Evolutionary conservation across 2,113 vertebrate genomes (phyloP), one percentile per base, ranked within the genome.

Genomic region (Rhea pennata): DNA sequence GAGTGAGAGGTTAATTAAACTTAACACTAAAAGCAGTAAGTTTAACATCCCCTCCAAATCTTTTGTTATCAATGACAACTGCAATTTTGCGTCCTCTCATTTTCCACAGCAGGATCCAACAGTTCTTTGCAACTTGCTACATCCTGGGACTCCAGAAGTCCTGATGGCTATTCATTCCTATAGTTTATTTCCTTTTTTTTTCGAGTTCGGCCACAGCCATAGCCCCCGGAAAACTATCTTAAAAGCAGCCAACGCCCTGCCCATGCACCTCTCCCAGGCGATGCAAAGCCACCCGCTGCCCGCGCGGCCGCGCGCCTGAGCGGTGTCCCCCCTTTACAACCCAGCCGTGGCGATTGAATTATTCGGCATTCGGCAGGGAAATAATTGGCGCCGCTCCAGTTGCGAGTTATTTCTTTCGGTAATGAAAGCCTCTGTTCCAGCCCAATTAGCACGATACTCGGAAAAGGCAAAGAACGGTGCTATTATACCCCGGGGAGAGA

Each of bases 401-500:
- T 69, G 70, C 7, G 3, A 82, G 83, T 27, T 95, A 15, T 76
- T 92, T 86, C 92, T 92, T 73, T 95, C 17, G 16, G 69, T 90
- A 83, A 93, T 40, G 36, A 95, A 93, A 88, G 39, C 46, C 54
- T 93, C 80, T 89, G 51, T 92, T 95, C 90, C 88, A 87, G 88
- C 92, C 93, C 93, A 95, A 91, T 96, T 95, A 96, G 53, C 84
- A 78, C 5, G 23, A 88, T 83, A 77, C 27, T 86, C 90, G 23
- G 9, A 62, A 94, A 93, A 88, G 72, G 79, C 72, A 84, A 93
- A 84, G 65, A 88, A 92, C 2, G 10, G 53, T 8, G 19, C 61
- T 77, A 3, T 54, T 79, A 86, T 19, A 69, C 53, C 72, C 87
- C 12, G 4, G 40, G 31, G 29, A 22, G 53, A 36, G 33, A 91